Conservation (phyloP, 2,888 invertebrate species). For the Syrista parreyssii region DNA sequence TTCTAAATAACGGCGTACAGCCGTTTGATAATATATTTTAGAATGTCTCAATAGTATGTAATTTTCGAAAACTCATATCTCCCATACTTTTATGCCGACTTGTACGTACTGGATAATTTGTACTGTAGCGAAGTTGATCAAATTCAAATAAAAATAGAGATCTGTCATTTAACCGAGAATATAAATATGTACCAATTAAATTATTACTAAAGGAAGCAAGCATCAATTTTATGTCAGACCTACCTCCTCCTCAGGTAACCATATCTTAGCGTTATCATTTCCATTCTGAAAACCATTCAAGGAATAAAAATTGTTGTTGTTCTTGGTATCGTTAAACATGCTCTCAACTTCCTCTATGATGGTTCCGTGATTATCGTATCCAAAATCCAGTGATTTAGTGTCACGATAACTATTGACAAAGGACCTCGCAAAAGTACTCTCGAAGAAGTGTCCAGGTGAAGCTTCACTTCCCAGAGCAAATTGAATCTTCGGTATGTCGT, state of each 20-base stretch:
- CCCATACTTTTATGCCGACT: neutral
- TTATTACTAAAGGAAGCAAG: neutral
- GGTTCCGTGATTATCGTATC: slow-evolving; percentile 43
- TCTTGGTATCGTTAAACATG: slow-evolving; percentile 26
- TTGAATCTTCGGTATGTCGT: slow-evolving; percentile 47
- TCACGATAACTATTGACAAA: slow-evolving; percentile 64
- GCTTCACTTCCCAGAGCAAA: slow-evolving; percentile 59
- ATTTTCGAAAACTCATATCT: neutral
- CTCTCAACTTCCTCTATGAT: slow-evolving; percentile 34
- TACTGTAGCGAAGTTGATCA: neutral
- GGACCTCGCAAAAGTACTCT: slow-evolving; percentile 70
- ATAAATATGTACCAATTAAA: neutral
- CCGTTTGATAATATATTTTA: neutral
- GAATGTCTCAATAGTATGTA: neutral
- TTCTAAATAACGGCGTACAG: neutral
- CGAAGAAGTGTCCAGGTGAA: slow-evolving; percentile 67
- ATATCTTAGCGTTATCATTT: neutral
- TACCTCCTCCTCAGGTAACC: neutral
- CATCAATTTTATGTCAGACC: neutral
- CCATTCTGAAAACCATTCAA: slow-evolving; percentile 23
- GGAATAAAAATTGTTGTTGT: slow-evolving; percentile 48
- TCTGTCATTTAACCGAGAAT: too few relatives aligned
- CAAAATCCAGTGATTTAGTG: slow-evolving; percentile 65
- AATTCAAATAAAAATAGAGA: too few relatives aligned
- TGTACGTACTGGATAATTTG: neutral